Evolutionary conservation across 2,113 vertebrate species (phyloP).

Genomic region (Bagarius yarrelli): DNA sequence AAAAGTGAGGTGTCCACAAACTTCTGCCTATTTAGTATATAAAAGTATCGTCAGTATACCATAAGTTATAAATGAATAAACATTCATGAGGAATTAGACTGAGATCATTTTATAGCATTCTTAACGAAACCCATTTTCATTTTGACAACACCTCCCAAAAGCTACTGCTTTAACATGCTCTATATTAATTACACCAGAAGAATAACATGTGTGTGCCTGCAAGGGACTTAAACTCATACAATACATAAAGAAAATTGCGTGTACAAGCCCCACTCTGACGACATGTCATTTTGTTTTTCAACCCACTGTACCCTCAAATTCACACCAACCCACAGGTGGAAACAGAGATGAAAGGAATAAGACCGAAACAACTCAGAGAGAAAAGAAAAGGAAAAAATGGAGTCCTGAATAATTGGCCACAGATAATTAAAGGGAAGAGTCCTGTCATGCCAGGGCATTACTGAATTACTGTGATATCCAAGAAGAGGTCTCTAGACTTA

Average conservation of each 20-base stretch:
- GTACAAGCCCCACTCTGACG: conserved; percentile 50
- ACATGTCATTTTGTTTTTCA: conserved; percentile 60
- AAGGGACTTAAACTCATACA: conserved; percentile 49
- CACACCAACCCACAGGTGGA: conserved; percentile 58
- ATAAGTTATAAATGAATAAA: background rate
- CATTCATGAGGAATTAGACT: conserved; percentile 6
- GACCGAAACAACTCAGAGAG: conserved; percentile 52
- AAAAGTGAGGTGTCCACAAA: background rate
- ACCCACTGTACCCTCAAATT: conserved; percentile 65
- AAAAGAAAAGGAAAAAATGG: conserved; percentile 44
- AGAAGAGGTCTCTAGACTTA: conserved; percentile 46
- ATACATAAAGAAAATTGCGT: conserved; percentile 60
- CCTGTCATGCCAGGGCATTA: conserved; percentile 66
- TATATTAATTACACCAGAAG: conserved; percentile 58
- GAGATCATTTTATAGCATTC: conserved; percentile 7
- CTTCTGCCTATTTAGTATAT: background rate
- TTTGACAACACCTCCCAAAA: conserved; percentile 4
- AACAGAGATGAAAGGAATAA: conserved; percentile 68
- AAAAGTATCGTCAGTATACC: background rate
- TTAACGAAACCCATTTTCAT: conserved; percentile 24
- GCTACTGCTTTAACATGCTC: conserved; percentile 56
- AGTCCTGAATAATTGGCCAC: conserved; percentile 53
- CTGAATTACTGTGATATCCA: conserved; percentile 69
- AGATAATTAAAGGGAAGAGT: conserved; percentile 72
- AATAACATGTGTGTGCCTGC: conserved; percentile 42